Base-by-base conservation (phyloP, 2,113 vertebrate species). In the Hippocampus guttulatus region DNA sequence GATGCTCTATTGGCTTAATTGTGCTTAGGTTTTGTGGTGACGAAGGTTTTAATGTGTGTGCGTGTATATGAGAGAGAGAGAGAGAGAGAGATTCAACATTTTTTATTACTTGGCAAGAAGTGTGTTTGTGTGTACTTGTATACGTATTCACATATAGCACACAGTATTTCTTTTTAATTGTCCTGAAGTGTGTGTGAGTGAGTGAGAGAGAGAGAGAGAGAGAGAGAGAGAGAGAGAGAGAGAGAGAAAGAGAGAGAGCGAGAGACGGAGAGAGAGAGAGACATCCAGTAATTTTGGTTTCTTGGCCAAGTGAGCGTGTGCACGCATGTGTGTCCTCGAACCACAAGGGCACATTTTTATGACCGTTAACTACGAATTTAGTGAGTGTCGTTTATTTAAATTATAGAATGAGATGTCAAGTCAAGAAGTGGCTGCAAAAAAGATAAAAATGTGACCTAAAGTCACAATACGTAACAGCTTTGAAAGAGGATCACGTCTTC, bases 361-460 rank as follows among this genome's bases (percentile, higher is more conserved):
- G 45, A 69, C 61, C 71, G 65, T 54, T 54, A 81, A 54, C 65
- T 47, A 68, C 49, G 77, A 58, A 68, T n/a, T 67, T 51, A 72
- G 47, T 38, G 5, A 78, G 10, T 5, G 20, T 23, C 4, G n/a
- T 65, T 71, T 84, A 81, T 83, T 73, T 83, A 81, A 84, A 81
- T 82, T 64, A 81, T 33, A 69, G 73, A 76, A 76, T 67, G 75
- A 81, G 69, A 86, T 80, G 68, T 80, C 77, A 52, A 52, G 49
- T 21, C 49, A 55, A 55, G 52, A 55, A 21, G 21, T 55, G 52
- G 10, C 52, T 8, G 49, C 49, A 25, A 14, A 57, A 57, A 25
- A 6, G 3, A 25, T 27, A 57, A 57, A 57, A 23, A 25, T 12
- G 23, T 4, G 23, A 27, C 12, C 25, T 25, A 58, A 12, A 58